Evolutionary conservation across 2,113 vertebrate genomes (phyloP).

Genomic region (Miniopterus natalensis): DNA sequence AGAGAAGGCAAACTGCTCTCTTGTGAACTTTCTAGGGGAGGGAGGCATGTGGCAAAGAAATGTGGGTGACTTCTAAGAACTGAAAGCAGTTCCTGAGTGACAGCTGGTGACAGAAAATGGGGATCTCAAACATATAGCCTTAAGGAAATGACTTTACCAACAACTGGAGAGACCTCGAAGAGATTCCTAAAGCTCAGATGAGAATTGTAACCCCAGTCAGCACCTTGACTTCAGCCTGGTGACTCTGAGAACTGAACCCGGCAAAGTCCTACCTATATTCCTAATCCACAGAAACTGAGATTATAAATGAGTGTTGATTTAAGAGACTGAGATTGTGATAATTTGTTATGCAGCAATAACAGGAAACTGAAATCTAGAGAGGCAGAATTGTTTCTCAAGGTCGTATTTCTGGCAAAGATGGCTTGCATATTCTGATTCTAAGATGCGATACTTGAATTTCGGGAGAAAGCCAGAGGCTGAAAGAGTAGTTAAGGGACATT

Average conservation of each 20-base stretch:
- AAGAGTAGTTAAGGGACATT: not conserved
- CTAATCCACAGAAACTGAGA: not conserved
- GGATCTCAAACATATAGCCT: not conserved
- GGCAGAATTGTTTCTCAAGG: not conserved
- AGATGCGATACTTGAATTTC: not conserved
- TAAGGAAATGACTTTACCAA: not conserved
- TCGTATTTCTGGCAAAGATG: not conserved
- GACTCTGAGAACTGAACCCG: not conserved
- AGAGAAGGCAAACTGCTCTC: not conserved
- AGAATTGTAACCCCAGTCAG: not conserved
- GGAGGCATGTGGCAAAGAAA: not conserved
- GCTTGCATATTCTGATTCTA: not conserved
- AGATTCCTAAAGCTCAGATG: not conserved
- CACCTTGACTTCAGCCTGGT: not conserved
- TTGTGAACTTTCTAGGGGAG: not conserved
- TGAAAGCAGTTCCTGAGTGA: not conserved
- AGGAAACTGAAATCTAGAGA: not conserved
- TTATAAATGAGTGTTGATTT: not conserved
- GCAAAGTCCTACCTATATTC: not conserved
- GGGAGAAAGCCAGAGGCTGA: not conserved
- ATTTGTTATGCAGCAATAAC: not conserved
- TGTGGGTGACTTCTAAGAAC: not conserved
- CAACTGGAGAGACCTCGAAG: not conserved
- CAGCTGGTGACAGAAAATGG: not conserved
- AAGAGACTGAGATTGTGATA: not conserved